These are phyloP conservation scores for Motacilla alba DNA, from an alignment of 2,113 vertebrate species.

Conservation along the genomic window DNA sequence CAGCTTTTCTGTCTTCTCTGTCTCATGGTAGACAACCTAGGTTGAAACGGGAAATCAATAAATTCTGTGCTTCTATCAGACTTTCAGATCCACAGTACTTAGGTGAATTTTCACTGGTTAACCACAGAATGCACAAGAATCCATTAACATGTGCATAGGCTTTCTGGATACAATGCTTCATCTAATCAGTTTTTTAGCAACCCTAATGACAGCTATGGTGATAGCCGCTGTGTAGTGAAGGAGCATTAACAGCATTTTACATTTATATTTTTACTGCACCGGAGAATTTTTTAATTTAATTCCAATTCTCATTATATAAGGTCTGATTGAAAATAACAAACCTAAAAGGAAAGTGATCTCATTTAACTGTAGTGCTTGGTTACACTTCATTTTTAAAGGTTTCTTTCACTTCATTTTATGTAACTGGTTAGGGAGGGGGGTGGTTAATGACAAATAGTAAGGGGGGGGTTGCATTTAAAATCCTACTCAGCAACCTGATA, in stretches of 20 bases:
- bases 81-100: neutral
- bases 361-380: neutral
- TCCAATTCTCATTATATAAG: slow-evolving; percentile 1
- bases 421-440: neutral
- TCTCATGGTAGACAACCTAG: neutral
- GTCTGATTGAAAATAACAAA: slow-evolving; percentile 38
- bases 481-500: slow-evolving; percentile 28
- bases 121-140: neutral
- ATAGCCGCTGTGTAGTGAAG: neutral
- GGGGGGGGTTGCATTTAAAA: slow-evolving; percentile 2
- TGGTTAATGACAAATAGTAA: slow-evolving; percentile 21
- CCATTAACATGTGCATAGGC: neutral
- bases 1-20: neutral
- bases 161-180: neutral
- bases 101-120: neutral
- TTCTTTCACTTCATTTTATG: slow-evolving; percentile 29
- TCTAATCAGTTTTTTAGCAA: neutral
- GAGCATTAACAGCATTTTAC: neutral
- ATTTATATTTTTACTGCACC: slow-evolving; percentile 9
- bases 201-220: neutral
- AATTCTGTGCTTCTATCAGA: neutral
- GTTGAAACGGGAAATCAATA: neutral
- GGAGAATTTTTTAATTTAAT: slow-evolving; percentile 13
- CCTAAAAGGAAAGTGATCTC: neutral
- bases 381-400: slow-evolving; percentile 22